Evolutionary conservation across 2,797 vertebrate species (phyloP), one percentile per base, ranked within the genome.

Genomic region (Stomatorhinus walkeri): DNA sequence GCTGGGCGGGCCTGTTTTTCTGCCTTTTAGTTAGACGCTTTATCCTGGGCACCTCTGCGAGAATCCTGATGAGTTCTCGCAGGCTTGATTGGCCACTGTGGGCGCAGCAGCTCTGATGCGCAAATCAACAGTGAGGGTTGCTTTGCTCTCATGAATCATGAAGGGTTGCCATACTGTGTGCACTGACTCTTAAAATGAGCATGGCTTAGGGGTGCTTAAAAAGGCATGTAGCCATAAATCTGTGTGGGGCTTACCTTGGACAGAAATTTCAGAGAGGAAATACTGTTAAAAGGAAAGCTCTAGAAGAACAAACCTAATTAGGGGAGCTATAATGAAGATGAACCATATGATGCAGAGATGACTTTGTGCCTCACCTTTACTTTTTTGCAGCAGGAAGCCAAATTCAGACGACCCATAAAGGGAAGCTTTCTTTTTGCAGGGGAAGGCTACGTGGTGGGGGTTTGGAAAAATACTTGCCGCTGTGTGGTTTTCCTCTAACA

Each of bases 31-130:
- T 32, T 43, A 87, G 52, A 52, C 1, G 85, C 12, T 87, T 56
- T 59, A 54, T 54, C 52, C 85, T 56, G 28, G 51, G 85, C 28
- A 4, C 28, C 24, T 56, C 51, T 56, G 54, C 28, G 28, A 56
- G 84, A 85, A 85, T 54, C 48, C 22, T 28, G 48, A 85, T 52
- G 84, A 52, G 16, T 36, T 16, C 48, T 32, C 24, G 12, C 83
- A 49, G 46, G 9, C n/a, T 81, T 81, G 76, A 81, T 81, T 85
- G 83, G 83, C 46, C 48, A 85, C 83, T 52, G 46, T 51, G 83
- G 22, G n/a, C 14, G 22, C 46, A 22, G 83, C 22, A 49, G 22
- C 46, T 85, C 46, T 81, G 76, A 81, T 81, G 36, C 76, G 16
- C 76, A 81, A 22, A 81, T 81, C 76, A 46, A 46, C 76, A 81